Base-by-base conservation (phyloP, 2,113 vertebrate genomes). In the Eonycteris spelaea region DNA sequence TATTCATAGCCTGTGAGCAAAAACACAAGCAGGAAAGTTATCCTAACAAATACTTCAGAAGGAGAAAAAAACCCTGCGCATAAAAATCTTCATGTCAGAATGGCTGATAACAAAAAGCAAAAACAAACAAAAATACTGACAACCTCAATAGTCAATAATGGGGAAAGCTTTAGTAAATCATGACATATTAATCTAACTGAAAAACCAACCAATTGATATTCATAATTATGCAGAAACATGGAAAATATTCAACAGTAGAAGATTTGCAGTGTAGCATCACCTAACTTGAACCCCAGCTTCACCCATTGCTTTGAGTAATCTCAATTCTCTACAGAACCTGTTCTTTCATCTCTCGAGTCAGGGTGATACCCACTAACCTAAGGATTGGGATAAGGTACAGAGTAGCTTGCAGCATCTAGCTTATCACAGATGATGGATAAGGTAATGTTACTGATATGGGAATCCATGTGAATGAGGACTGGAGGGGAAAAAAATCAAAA, bases 371-470 rank as follows among this genome's bases (percentile, higher is more conserved):
- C 43, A 51, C 7, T 2, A 28, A 24, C 40, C 53, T 38, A 51
- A 3, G 38, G n/a, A 4, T 55, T 6, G 35, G 21, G 12, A 13
- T 9, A 3, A 19, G 19, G 61, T 1, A 8, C 4, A 59, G 3
- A 10, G 43, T 3, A 15, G n/a, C 19, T 38, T 5, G 8, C 9
- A 10, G 4, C 24, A n/a, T 13, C 38, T 4, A 18, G 14, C 9
- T 19, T 22, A 14, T 38, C 35, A 30, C 51, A 51, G 22, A 10
- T 5, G 16, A 61, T 0, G 16, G 7, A 1, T 8, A n/a, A 91
- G n/a, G 43, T 9, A 9, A 53, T 0, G 7, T 10, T 53, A 13
- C 33, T 40, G 43, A 30, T 1, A 1, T 26, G 6, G 30, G 35
- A 7, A 24, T 21, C 71, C 5, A 3, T 7, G 40, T n/a, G 16